phyloP scores from a whole-genome alignment of 2,888 invertebrate genomes.

The Limenitis camilla region DNA sequence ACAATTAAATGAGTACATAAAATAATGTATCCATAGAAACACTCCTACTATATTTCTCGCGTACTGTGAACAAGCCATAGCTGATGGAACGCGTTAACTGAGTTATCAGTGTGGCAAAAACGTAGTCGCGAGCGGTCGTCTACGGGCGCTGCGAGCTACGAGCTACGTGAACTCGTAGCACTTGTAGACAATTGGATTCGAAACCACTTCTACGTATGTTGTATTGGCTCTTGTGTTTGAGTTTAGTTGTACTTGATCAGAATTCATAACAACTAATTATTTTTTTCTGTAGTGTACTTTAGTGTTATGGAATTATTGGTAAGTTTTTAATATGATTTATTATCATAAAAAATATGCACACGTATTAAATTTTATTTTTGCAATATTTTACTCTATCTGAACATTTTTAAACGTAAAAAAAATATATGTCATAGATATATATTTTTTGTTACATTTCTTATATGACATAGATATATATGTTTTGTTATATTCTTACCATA shows the following conservation, averaged over 20 bases:
- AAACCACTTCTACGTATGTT: slow-evolving; percentile 5
- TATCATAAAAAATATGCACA: too few relatives aligned
- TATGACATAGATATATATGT: too few relatives aligned
- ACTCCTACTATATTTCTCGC: too few relatives aligned
- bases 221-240: not conserved
- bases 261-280: not conserved
- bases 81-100: slow-evolving; percentile 13
- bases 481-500: too few relatives aligned
- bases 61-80: not conserved
- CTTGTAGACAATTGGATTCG: slow-evolving; percentile 15
- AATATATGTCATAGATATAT: too few relatives aligned
- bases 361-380: too few relatives aligned
- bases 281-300: not conserved
- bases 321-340: not conserved
- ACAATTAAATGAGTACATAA: too few relatives aligned
- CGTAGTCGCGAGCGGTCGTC: slow-evolving; percentile 42
- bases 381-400: too few relatives aligned
- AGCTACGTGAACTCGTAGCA: slow-evolving; percentile 12
- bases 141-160: slow-evolving; percentile 39
- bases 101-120: slow-evolving; percentile 43
- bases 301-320: not conserved
- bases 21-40: too few relatives aligned
- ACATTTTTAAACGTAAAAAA: too few relatives aligned
- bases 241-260: not conserved
- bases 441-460: too few relatives aligned